These are phyloP conservation scores for Cenopis cana DNA, from an alignment of 2,888 invertebrate genomes.

Conservation along the genomic window DNA sequence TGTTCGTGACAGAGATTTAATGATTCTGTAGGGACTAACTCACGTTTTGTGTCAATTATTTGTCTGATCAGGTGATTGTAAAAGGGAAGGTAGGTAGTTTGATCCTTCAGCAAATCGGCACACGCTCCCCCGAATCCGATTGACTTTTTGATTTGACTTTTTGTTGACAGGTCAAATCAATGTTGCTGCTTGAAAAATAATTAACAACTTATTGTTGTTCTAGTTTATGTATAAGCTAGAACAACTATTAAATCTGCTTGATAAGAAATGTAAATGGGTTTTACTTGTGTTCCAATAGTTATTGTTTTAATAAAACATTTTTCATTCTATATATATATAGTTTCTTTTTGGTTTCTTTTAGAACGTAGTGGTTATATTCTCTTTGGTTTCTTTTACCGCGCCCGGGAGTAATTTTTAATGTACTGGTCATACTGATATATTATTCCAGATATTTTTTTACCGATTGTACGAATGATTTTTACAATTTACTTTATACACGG, in stretches of 20 bases:
- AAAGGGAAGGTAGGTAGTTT: conserved; percentile 26
- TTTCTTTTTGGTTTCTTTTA: too few species aligned
- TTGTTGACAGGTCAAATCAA: conserved; percentile 20
- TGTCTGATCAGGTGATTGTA: conserved; percentile 22
- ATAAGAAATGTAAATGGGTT: too few species aligned
- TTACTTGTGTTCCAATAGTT: too few species aligned
- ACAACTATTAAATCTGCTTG: too few species aligned
- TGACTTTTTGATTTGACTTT: conserved; percentile 43
- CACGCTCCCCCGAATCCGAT: conserved; percentile 29
- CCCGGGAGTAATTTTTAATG: neutral
- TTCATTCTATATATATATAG: too few species aligned
- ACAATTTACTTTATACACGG: too few species aligned
- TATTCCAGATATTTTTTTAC: neutral
- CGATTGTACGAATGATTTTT: too few species aligned
- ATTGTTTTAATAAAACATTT: too few species aligned
- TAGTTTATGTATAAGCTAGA: too few species aligned
- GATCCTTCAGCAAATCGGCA: conserved; percentile 37
- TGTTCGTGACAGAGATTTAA: neutral
- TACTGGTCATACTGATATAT: neutral
- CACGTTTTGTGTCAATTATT: conserved; percentile 32
- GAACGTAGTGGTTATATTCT: too few species aligned
- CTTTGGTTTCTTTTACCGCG: too few species aligned
- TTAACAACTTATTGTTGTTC: neutral
- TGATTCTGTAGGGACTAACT: neutral
- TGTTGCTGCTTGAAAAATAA: conserved; percentile 7